These are phyloP conservation scores for Catalaphyllia jardinei DNA, from an alignment of 64 coral and sea anemone species.

Conservation along the genomic window DNA sequence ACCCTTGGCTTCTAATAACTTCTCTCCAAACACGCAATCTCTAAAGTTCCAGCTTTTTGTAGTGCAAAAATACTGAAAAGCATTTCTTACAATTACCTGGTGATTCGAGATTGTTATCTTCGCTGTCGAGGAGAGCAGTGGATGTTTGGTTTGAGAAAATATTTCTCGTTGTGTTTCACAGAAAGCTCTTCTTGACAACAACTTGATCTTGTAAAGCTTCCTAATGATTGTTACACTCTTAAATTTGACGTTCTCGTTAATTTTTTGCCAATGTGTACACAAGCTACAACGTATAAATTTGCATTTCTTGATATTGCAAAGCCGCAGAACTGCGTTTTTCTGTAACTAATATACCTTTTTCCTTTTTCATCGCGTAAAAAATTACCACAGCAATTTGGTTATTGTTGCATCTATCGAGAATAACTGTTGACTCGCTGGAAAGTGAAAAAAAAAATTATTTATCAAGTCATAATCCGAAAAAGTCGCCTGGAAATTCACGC, in stretches of 20 bases:
- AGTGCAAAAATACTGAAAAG: not conserved
- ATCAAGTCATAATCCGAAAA: not conserved
- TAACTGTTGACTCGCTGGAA: not conserved
- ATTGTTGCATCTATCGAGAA: not conserved
- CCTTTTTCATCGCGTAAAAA: not conserved
- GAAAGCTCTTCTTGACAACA: conserved; percentile 5
- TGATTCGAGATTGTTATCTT: not conserved
- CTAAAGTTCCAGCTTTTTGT: not conserved
- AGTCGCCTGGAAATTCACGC: not conserved
- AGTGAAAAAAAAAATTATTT: not conserved
- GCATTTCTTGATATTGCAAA: conserved; percentile 28
- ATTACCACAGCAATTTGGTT: not conserved
- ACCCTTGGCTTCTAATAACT: not conserved
- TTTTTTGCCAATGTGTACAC: conserved; percentile 25
- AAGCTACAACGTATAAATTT: conserved; percentile 9
- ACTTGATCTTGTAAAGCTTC: conserved; percentile 16
- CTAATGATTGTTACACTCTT: not conserved
- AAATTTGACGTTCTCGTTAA: not conserved
- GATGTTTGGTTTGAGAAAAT: conserved; percentile 39
- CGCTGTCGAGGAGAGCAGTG: not conserved
- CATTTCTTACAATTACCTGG: too few relatives aligned
- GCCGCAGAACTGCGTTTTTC: not conserved
- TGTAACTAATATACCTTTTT: conserved; percentile 8
- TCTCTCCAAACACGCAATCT: not conserved
- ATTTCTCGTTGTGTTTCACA: conserved; percentile 22